phyloP scores from a whole-genome alignment of 2,113 vertebrate genomes.

The Paramisgurnus dabryanus region DNA sequence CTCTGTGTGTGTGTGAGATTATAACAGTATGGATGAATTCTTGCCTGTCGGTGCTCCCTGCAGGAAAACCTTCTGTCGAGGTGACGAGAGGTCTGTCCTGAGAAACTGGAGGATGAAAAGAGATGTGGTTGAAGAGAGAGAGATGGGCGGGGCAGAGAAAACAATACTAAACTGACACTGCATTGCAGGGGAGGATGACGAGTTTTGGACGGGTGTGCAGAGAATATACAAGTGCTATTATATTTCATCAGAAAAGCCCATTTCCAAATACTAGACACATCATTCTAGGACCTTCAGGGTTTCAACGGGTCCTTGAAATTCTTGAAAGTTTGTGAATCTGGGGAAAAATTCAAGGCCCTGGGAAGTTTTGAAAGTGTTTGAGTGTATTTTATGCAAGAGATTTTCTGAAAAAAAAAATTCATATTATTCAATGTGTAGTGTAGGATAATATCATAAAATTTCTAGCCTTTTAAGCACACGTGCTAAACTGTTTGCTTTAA shows the following conservation, averaged over 20 bases:
- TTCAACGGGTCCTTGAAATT: too few relatives aligned
- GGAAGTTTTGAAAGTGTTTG: too few relatives aligned
- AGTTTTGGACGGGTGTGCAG: neutral
- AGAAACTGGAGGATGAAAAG: slow-evolving; percentile 27
- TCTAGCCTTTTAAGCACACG: too few relatives aligned
- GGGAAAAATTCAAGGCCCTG: too few relatives aligned
- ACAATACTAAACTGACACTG: slow-evolving; percentile 39
- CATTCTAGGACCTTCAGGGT: neutral
- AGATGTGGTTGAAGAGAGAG: slow-evolving; percentile 1
- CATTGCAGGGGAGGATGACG: slow-evolving; percentile 43
- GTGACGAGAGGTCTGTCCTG: slow-evolving; percentile 40
- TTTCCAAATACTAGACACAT: too few relatives aligned
- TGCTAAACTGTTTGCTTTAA: too few relatives aligned
- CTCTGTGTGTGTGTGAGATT: slow-evolving; percentile 4
- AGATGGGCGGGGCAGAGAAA: slow-evolving; percentile 16
- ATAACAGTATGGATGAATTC: slow-evolving; percentile 36
- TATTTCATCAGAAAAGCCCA: neutral
- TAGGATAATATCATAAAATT: too few relatives aligned
- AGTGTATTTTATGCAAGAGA: too few relatives aligned
- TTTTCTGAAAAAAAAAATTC: too few relatives aligned
- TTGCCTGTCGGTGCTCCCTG: slow-evolving; percentile 48
- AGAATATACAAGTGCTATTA: slow-evolving; percentile 20
- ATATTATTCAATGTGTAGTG: too few relatives aligned
- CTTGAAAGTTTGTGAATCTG: too few relatives aligned
- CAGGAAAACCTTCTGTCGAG: slow-evolving; percentile 53